Percentiles rank a stretch among this genome's conserved stretches.
Conservation (phyloP, 2,888 invertebrate species). For the Oeneis ivallda region DNA sequence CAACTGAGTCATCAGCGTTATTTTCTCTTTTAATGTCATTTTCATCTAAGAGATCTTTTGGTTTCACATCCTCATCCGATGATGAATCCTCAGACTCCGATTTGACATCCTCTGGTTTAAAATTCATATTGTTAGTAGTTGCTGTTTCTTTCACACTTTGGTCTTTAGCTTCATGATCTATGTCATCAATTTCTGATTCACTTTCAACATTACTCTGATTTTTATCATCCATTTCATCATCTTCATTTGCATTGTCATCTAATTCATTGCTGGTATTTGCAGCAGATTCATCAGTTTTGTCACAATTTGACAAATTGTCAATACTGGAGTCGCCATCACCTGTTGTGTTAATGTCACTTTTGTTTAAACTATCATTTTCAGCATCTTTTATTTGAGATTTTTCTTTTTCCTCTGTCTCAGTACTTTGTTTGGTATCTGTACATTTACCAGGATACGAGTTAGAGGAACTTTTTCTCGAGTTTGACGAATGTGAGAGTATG, state of each 20-base stretch:
- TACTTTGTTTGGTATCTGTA: constrained; percentile 14
- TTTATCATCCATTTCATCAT: constrained; percentile 29
- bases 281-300: constrained; percentile 22
- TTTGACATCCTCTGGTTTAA: constrained; percentile 15
- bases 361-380: constrained; percentile 20
- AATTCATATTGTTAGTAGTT: neutral
- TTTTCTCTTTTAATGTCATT: constrained; percentile 23
- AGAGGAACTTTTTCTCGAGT: constrained; percentile 24
- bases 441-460: constrained; percentile 13
- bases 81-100: constrained; percentile 26
- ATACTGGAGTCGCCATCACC: constrained; percentile 15
- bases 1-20: constrained; percentile 35
- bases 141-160: constrained; percentile 14
- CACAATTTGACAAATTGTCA: constrained; percentile 18
- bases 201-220: constrained; percentile 30
- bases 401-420: constrained; percentile 13
- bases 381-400: constrained; percentile 20
- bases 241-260: constrained; percentile 21
- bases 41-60: constrained; percentile 26
- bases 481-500: constrained; percentile 50
- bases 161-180: constrained; percentile 22
- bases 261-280: constrained; percentile 22
- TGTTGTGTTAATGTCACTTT: constrained; percentile 16
- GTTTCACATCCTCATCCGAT: constrained; percentile 37
- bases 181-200: constrained; percentile 22